Evolutionary conservation across 2,797 vertebrate genomes (phyloP).

Genomic region (Sylvilagus floridanus): DNA sequence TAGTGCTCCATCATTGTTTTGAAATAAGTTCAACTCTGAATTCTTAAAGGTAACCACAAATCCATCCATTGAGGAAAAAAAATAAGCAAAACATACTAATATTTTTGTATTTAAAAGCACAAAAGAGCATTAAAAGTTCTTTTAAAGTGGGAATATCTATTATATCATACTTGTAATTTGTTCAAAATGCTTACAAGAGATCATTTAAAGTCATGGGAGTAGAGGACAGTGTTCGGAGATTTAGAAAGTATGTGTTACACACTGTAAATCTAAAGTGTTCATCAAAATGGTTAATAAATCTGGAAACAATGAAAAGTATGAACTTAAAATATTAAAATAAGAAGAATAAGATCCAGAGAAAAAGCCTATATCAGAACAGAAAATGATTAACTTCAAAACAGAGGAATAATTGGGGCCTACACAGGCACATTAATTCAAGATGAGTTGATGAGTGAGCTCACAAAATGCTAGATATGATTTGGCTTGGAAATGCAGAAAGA

Average conservation of each 20-base stretch:
- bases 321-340: constrained; percentile 23
- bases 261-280: constrained; percentile 13
- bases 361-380: not conserved
- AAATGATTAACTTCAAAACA: not conserved
- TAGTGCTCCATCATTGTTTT: not conserved
- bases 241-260: not conserved
- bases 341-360: not conserved
- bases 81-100: not conserved
- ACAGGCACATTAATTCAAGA: not conserved
- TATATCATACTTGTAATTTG: not conserved
- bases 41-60: not conserved
- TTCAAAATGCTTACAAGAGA: constrained; percentile 19
- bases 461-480: not conserved
- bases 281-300: not conserved
- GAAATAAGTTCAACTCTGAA: not conserved
- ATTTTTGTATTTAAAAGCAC: not conserved
- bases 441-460: not conserved
- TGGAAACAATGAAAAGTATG: not conserved
- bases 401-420: not conserved
- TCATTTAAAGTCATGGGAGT: not conserved
- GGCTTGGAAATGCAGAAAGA: not conserved
- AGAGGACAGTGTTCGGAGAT: not conserved
- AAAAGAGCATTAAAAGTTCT: not conserved
- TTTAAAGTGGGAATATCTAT: not conserved
- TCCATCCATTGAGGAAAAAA: not conserved